A percentile compares a stretch with the other conserved stretches of the same genome.
Evolutionary conservation across 2,113 vertebrate genomes (phyloP).

Genomic region (Ornithorhynchus anatinus): DNA sequence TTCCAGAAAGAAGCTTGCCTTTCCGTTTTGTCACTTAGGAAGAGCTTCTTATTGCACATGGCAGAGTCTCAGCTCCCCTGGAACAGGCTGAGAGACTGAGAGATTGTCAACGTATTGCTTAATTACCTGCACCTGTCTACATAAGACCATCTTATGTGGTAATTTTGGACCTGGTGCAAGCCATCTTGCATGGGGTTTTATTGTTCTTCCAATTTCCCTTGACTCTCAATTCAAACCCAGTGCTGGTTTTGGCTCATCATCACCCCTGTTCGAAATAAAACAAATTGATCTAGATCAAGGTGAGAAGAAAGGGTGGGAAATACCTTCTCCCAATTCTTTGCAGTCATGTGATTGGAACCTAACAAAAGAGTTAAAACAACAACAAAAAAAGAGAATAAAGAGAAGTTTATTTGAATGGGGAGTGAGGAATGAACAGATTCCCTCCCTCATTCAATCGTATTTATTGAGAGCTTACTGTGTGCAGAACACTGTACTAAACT

Average conservation of each 20-base stretch:
- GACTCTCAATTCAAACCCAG: slow-evolving; percentile 48
- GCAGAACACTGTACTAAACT: no score
- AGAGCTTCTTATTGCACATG: slow-evolving; percentile 1
- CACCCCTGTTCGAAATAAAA: slow-evolving; percentile 52
- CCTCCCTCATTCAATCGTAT: no score
- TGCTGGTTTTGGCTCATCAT: slow-evolving; percentile 57
- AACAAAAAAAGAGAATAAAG: neutral
- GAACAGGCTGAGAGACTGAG: slow-evolving; percentile 50
- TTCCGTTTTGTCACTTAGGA: neutral
- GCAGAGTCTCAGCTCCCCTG: slow-evolving; percentile 34
- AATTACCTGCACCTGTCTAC: slow-evolving; percentile 61
- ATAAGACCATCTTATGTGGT: slow-evolving; percentile 35
- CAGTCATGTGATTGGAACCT: slow-evolving; percentile 4
- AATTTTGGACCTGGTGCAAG: slow-evolving; percentile 47
- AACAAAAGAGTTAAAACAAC: slow-evolving; percentile 18
- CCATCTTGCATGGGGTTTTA: slow-evolving; percentile 51
- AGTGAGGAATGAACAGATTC: no score
- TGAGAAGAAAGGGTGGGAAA: slow-evolving; percentile 49
- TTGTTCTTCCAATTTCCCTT: slow-evolving; percentile 57
- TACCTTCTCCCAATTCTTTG: slow-evolving; percentile 32
- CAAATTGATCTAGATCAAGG: slow-evolving; percentile 55
- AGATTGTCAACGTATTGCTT: slow-evolving; percentile 47
- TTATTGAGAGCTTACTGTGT: no score
- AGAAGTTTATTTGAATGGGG: no score
- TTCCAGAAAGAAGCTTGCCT: neutral